A percentile compares a stretch with the other conserved stretches of the same genome.
Conservation (phyloP, 2,113 vertebrate species). For the Chascanopsetta lugubris region DNA sequence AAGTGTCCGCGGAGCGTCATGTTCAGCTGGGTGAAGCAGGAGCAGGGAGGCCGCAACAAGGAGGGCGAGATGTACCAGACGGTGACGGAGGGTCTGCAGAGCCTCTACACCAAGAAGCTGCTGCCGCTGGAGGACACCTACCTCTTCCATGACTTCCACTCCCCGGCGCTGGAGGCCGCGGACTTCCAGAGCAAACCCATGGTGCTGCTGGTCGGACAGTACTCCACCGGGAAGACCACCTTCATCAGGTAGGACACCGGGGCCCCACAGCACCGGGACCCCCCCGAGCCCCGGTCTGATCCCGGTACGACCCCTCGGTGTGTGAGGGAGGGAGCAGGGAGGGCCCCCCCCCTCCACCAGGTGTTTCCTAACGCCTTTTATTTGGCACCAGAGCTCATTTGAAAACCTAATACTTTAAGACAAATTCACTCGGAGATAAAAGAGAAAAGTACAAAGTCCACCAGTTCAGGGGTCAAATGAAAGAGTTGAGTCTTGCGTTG, state of each 20-base stretch:
- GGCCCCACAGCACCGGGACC: too few relatives aligned
- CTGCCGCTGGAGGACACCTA: slow-evolving; percentile 83
- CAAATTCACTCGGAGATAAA: neutral
- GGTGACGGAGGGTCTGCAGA: slow-evolving; percentile 81
- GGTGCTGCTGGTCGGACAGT: slow-evolving; percentile 84
- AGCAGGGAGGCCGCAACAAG: slow-evolving; percentile 79
- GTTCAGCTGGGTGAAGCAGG: slow-evolving; percentile 83
- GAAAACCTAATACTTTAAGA: neutral
- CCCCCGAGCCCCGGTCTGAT: too few relatives aligned
- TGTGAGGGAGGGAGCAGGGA: too few relatives aligned
- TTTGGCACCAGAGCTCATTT: neutral
- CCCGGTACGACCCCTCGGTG: too few relatives aligned
- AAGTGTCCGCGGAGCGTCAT: slow-evolving; percentile 14
- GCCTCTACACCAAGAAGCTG: slow-evolving; percentile 80
- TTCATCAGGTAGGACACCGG: slow-evolving; percentile 79
- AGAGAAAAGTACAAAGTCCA: neutral
- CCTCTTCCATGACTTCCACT: slow-evolving; percentile 85
- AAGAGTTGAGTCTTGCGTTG: neutral
- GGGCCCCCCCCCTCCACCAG: neutral
- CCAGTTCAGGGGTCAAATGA: neutral
- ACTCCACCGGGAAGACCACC: slow-evolving; percentile 85
- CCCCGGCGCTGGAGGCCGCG: slow-evolving; percentile 81
- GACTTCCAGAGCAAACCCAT: slow-evolving; percentile 86
- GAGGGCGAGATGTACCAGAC: slow-evolving; percentile 84
- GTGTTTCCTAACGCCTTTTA: too few relatives aligned